phyloP scores from a whole-genome alignment of 2,888 invertebrate genomes.

The Oscheius sp. region DNA sequence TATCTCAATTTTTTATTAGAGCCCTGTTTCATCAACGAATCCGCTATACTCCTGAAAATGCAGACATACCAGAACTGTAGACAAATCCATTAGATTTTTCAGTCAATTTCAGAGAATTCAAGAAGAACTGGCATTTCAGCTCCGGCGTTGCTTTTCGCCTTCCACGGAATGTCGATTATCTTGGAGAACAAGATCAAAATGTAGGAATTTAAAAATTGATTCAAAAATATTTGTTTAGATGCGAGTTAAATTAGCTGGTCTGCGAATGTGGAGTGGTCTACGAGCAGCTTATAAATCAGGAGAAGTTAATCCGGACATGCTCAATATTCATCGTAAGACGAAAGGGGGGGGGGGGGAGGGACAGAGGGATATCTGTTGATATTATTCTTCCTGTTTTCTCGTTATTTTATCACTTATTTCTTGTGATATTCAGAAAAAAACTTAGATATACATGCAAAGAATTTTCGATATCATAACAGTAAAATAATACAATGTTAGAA shows the following conservation, averaged over 20 bases:
- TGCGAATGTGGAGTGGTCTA: slow-evolving; percentile 46
- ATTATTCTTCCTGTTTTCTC: too few species aligned
- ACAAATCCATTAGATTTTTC: too few species aligned
- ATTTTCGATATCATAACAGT: too few species aligned
- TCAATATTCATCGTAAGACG: too few species aligned
- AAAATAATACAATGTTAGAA: too few species aligned
- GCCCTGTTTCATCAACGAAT: not conserved
- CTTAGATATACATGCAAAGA: too few species aligned
- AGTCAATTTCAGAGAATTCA: slow-evolving; percentile 8
- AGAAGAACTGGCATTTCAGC: not conserved
- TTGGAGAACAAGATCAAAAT: not conserved
- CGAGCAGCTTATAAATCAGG: slow-evolving; percentile 37
- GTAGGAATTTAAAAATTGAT: not conserved
- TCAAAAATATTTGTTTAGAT: slow-evolving; percentile 16
- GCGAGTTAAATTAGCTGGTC: slow-evolving; percentile 36
- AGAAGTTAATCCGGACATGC: slow-evolving; percentile 30
- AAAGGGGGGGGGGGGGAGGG: too few species aligned
- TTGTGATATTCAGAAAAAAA: too few species aligned
- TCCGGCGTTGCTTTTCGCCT: not conserved
- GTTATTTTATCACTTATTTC: too few species aligned
- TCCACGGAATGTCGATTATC: not conserved
- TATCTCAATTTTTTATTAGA: not conserved
- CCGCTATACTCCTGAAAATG: not conserved
- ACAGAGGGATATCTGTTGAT: too few species aligned
- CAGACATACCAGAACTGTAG: too few species aligned